phyloP scores from a whole-genome alignment of 2,797 vertebrate genomes.

The Lemur catta region DNA sequence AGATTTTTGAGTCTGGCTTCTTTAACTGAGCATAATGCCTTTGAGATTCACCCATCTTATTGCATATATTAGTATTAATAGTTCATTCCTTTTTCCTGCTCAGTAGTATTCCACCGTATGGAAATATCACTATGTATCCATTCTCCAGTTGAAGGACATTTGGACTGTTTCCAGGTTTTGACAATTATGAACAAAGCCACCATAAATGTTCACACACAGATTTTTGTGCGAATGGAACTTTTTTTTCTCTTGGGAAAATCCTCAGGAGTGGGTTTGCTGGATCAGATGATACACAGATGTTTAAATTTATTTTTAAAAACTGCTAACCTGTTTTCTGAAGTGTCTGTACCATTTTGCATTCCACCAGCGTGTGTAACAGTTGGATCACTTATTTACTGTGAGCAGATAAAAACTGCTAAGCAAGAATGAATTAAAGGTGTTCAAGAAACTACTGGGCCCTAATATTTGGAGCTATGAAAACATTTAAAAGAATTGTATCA shows the following conservation, averaged over 20 bases:
- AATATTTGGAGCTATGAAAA: not conserved
- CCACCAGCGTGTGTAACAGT: not conserved
- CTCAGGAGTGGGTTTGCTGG: not conserved
- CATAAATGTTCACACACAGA: not conserved
- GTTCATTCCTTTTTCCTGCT: not conserved
- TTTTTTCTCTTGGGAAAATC: conserved; percentile 10
- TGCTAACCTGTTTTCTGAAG: not conserved
- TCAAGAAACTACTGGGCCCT: not conserved
- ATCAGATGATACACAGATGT: not conserved
- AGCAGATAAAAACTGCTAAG: not conserved
- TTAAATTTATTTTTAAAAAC: not conserved
- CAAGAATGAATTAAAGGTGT: not conserved
- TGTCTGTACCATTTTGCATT: not conserved
- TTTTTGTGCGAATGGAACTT: not conserved
- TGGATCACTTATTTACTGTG: not conserved
- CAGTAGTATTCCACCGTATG: not conserved
- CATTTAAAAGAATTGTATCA: not conserved
- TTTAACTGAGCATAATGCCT: not conserved
- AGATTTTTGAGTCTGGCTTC: not conserved
- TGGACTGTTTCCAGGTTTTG: not conserved
- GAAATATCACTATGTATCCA: not conserved
- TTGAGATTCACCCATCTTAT: not conserved
- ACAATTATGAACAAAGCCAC: not conserved
- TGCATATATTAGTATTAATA: too few species aligned
- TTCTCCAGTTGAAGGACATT: not conserved